A percentile compares a stretch with the other conserved stretches of the same genome.
Conservation (phyloP, 2,888 invertebrate genomes). For the Drosophila siamana region DNA sequence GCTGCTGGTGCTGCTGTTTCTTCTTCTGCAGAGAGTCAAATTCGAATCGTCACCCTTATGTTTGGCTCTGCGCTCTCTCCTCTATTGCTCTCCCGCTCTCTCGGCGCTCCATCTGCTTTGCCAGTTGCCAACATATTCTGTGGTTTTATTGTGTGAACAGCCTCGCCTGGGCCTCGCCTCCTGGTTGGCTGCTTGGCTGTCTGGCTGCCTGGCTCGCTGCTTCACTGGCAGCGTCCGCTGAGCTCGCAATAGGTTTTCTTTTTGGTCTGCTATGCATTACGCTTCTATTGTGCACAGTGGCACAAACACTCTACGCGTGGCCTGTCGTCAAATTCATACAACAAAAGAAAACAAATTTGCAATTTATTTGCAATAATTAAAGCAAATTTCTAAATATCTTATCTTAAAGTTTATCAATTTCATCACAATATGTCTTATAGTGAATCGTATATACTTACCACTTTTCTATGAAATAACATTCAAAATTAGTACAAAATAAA, state of each 20-base stretch:
- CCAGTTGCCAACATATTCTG: constrained; percentile 85
- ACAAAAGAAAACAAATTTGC: too few species aligned
- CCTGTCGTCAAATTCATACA: too few species aligned
- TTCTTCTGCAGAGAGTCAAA: constrained; percentile 56
- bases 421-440: too few species aligned
- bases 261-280: constrained; percentile 33
- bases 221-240: constrained; percentile 14
- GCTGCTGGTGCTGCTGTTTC: constrained; percentile 24
- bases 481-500: too few species aligned
- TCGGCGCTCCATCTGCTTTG: constrained; percentile 83
- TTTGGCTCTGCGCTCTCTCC: constrained; percentile 17
- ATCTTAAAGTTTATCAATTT: too few species aligned
- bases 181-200: constrained; percentile 80
- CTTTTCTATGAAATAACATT: too few species aligned
- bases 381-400: too few species aligned
- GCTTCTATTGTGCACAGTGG: constrained; percentile 47
- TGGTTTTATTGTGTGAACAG: constrained; percentile 81
- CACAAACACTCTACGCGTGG: not conserved
- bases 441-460: too few species aligned
- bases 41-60: constrained; percentile 78
- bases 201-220: not conserved
- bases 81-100: constrained; percentile 62
- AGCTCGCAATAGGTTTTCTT: constrained; percentile 29
- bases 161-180: constrained; percentile 56
- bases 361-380: too few species aligned